Percentiles rank a stretch among this genome's conserved stretches.
These are phyloP conservation scores for Heteronetta atricapilla DNA, from an alignment of 2,113 vertebrate genomes.

Conservation along the genomic window DNA sequence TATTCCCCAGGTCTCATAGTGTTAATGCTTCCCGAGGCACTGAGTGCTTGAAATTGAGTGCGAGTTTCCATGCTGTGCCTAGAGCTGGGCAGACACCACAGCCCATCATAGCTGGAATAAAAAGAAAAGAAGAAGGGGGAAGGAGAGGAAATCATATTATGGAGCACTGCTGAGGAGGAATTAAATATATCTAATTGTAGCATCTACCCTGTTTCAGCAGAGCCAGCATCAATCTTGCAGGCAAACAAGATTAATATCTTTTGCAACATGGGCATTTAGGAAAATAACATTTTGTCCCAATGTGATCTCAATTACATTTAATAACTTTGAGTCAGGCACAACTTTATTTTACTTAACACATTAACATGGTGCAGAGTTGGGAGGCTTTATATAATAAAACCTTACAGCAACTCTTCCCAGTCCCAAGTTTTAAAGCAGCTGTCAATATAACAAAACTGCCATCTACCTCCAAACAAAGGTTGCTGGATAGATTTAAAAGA, in stretches of 20 bases:
- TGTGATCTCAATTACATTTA: conserved; percentile 67
- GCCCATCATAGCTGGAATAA: not conserved
- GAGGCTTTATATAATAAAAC: not conserved
- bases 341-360: conserved; percentile 64
- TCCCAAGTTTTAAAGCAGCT: conserved; percentile 18
- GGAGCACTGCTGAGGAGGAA: conserved; percentile 59
- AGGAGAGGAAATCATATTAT: conserved; percentile 59
- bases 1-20: not conserved
- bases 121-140: conserved; percentile 19
- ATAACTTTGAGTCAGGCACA: conserved; percentile 43
- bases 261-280: conserved; percentile 64
- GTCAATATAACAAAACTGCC: conserved; percentile 7
- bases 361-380: not conserved
- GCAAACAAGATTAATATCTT: conserved; percentile 72
- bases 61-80: conserved; percentile 55
- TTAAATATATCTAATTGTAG: conserved; percentile 71
- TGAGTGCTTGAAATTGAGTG: conserved; percentile 40
- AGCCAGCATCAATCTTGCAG: conserved; percentile 68
- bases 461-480: conserved; percentile 22
- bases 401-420: not conserved
- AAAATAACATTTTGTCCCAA: conserved; percentile 67
- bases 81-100: conserved; percentile 33
- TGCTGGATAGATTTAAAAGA: conserved; percentile 12
- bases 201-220: conserved; percentile 53
- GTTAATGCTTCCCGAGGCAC: conserved; percentile 42